phyloP scores from a whole-genome alignment of 2,888 invertebrate species.

The Drosophila testacea region DNA sequence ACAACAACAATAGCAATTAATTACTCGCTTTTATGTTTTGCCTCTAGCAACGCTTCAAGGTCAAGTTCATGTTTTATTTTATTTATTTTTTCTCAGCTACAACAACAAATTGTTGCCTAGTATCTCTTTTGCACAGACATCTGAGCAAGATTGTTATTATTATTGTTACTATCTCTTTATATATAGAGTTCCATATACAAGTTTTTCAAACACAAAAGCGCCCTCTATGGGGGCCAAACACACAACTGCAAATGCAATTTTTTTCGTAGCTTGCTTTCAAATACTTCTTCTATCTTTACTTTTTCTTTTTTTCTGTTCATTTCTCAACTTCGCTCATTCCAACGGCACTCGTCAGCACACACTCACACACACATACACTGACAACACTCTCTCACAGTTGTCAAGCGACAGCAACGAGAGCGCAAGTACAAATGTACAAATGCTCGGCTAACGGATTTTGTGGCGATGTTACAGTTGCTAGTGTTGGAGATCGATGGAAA shows the following conservation, averaged over 20 bases:
- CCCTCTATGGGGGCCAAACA: conserved; percentile 51
- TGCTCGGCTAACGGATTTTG: conserved; percentile 64
- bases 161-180: conserved; percentile 24
- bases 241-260: conserved; percentile 61
- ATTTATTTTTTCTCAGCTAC: conserved; percentile 16
- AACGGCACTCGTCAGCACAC: conserved; percentile 33
- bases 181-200: conserved; percentile 22
- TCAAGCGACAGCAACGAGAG: conserved; percentile 58
- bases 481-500: conserved; percentile 78
- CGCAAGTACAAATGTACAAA: conserved; percentile 61
- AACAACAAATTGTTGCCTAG: conserved; percentile 32
- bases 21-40: conserved; percentile 58
- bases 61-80: conserved; percentile 72
- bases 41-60: conserved; percentile 59
- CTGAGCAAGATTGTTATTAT: conserved; percentile 34
- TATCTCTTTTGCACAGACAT: conserved; percentile 42
- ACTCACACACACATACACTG: conserved; percentile 18
- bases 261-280: conserved; percentile 45
- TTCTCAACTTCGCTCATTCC: conserved; percentile 62
- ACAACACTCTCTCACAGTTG: neutral
- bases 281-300: conserved; percentile 42
- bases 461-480: conserved; percentile 64
- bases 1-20: conserved; percentile 45
- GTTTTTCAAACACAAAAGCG: conserved; percentile 37
- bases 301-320: conserved; percentile 37